phyloP scores from a whole-genome alignment of 2,113 vertebrate genomes.

The Pelvicachromis taeniatus region DNA sequence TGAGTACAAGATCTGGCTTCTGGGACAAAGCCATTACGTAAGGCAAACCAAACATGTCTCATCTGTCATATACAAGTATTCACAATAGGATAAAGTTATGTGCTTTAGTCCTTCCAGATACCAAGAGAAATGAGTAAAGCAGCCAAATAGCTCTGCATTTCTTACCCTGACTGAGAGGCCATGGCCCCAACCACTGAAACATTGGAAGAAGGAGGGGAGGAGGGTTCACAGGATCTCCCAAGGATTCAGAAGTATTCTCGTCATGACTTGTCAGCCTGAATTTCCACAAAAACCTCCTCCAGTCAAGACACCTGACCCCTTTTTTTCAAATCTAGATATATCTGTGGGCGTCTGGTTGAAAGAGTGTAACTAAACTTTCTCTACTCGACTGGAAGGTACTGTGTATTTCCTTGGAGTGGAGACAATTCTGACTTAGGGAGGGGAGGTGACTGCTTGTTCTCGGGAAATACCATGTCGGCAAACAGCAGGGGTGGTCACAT shows the following conservation, averaged over 20 bases:
- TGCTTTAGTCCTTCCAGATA: background rate
- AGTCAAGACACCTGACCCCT: background rate
- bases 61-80: background rate
- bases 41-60: background rate
- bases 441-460: constrained; percentile 68
- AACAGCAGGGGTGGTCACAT: constrained; percentile 44
- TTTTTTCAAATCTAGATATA: background rate
- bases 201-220: constrained; percentile 69
- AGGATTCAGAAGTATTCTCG: constrained; percentile 56
- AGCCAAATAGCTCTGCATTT: constrained; percentile 41
- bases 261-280: constrained; percentile 38
- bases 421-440: constrained; percentile 75
- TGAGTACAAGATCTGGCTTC: constrained; percentile 4
- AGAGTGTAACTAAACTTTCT: constrained; percentile 45
- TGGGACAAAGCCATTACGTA: background rate
- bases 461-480: constrained; percentile 63
- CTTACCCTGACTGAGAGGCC: constrained; percentile 81
- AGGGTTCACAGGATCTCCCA: constrained; percentile 59
- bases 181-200: constrained; percentile 74
- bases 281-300: constrained; percentile 3
- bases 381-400: constrained; percentile 51
- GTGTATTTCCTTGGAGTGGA: constrained; percentile 74
- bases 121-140: constrained; percentile 27
- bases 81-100: background rate
- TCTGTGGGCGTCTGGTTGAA: constrained; percentile 1